Evolutionary conservation across 2,888 invertebrate species (phyloP).

Genomic region (Opisthograptis luteolata): DNA sequence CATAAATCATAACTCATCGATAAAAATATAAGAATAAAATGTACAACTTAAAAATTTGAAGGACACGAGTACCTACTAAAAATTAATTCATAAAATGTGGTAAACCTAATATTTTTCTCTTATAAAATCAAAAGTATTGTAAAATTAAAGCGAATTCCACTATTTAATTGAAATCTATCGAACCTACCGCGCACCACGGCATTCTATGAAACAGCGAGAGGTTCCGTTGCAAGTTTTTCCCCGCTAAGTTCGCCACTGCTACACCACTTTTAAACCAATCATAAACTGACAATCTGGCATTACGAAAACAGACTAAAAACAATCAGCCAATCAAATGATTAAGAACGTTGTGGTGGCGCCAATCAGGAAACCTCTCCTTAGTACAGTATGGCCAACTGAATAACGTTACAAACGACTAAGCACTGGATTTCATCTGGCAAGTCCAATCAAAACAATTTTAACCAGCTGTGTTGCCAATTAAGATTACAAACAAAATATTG

Average conservation of each 20-base stretch:
- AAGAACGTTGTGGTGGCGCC: too few relatives aligned
- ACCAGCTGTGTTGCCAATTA: constrained; percentile 43
- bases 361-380: too few relatives aligned
- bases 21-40: constrained; percentile 71
- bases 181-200: constrained; percentile 62
- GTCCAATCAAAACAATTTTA: constrained; percentile 31
- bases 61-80: constrained; percentile 52
- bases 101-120: constrained; percentile 48
- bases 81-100: constrained; percentile 51
- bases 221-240: too few relatives aligned
- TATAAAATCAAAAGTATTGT: constrained; percentile 50
- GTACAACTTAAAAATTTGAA: constrained; percentile 75
- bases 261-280: too few relatives aligned
- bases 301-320: too few relatives aligned
- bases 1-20: constrained; percentile 68
- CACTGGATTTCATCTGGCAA: constrained; percentile 42
- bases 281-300: too few relatives aligned
- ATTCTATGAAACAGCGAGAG: constrained; percentile 49
- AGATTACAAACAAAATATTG: constrained; percentile 67
- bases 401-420: constrained; percentile 36
- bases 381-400: constrained; percentile 53
- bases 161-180: constrained; percentile 64
- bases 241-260: too few relatives aligned
- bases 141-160: constrained; percentile 54
- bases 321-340: too few relatives aligned